Conservation (phyloP, 2,113 vertebrate species). For the Nibea albiflora region DNA sequence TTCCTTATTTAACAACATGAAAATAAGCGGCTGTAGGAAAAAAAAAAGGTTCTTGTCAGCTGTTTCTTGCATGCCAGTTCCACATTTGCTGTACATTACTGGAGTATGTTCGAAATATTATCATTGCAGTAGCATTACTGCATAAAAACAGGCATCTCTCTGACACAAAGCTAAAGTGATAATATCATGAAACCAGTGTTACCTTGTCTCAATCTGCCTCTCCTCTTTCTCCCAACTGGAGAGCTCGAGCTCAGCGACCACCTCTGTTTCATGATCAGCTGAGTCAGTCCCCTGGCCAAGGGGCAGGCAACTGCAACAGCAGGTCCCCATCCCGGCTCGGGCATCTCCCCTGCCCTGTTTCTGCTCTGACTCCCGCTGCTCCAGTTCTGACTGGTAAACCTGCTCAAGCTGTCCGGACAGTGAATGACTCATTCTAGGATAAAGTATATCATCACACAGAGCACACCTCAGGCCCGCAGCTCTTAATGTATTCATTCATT, state of each 20-base stretch:
- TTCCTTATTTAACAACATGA: slow-evolving; percentile 25
- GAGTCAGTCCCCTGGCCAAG: slow-evolving; percentile 42
- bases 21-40: not conserved
- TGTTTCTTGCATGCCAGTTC: not conserved
- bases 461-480: slow-evolving; percentile 59
- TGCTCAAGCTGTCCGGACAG: slow-evolving; percentile 47
- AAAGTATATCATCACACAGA: slow-evolving; percentile 59
- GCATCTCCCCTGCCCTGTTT: slow-evolving; percentile 64
- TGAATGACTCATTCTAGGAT: slow-evolving; percentile 66
- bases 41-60: not conserved
- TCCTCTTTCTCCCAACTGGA: slow-evolving; percentile 66
- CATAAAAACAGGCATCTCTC: not conserved
- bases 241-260: slow-evolving; percentile 59
- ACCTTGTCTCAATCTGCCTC: slow-evolving; percentile 71
- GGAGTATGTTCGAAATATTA: not conserved
- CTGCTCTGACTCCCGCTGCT: slow-evolving; percentile 61
- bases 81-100: not conserved
- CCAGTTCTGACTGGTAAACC: slow-evolving; percentile 59
- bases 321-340: slow-evolving; percentile 76
- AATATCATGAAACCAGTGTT: slow-evolving; percentile 40
- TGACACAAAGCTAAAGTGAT: slow-evolving; percentile 9
- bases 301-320: slow-evolving; percentile 78
- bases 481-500: slow-evolving; percentile 69
- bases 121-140: not conserved
- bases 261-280: slow-evolving; percentile 47